These are phyloP conservation scores for Ceryle rudis DNA, from an alignment of 2,797 vertebrate genomes.

Conservation along the genomic window DNA sequence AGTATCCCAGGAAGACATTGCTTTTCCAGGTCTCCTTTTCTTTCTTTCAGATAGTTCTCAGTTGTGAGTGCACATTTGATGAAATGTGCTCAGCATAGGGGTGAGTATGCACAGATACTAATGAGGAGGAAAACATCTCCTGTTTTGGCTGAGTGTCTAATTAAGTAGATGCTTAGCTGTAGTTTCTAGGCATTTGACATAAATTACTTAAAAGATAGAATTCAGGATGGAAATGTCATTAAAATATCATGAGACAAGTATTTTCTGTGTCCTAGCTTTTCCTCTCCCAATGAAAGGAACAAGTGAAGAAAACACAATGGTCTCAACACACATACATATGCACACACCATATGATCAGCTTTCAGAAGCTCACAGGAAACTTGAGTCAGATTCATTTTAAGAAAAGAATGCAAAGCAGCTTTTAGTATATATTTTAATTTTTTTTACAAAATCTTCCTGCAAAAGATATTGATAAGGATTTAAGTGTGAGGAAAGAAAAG, in stretches of 20 bases:
- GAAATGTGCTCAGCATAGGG: background rate
- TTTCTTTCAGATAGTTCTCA: background rate
- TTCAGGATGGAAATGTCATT: background rate
- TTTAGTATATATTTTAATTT: background rate
- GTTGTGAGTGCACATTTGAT: background rate
- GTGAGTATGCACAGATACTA: background rate
- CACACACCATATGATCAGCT: background rate
- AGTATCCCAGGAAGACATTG: background rate
- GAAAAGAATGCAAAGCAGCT: background rate
- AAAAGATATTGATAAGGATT: background rate
- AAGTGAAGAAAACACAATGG: background rate
- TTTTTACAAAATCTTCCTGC: background rate
- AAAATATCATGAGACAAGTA: background rate
- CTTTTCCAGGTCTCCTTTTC: background rate
- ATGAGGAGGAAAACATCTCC: background rate
- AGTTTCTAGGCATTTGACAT: background rate
- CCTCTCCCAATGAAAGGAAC: background rate
- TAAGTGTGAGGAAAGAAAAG: background rate
- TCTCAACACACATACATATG: background rate
- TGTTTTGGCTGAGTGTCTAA: background rate
- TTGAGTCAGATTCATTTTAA: background rate
- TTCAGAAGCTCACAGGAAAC: background rate
- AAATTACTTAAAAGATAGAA: background rate
- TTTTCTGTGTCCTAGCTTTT: background rate
- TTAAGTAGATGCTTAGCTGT: background rate